Base-by-base conservation (phyloP, 2,888 invertebrate genomes). In the Drosophila paranaensis region DNA sequence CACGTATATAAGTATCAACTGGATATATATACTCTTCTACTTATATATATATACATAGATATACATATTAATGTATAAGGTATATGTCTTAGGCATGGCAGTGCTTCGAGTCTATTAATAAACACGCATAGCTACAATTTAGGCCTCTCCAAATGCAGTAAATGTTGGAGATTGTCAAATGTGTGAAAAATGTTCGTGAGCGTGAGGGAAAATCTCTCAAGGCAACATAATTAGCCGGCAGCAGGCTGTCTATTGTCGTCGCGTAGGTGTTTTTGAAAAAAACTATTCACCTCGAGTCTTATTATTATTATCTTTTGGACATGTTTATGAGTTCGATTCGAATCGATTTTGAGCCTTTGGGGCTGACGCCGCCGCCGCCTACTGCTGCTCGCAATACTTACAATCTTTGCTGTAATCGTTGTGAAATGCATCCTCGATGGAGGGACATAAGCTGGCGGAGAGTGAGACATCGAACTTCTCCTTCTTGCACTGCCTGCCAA, bases 361-460 rank as follows among this genome's bases (percentile, higher is more conserved):
- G 27, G 1, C 33, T 54, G 6, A 13, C 13, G 25, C 30, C 16
- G 3, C 30, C 30, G 14, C 48, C 37, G 54, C 13, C 40, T 57
- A 54, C 58, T 66, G 3, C 33, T 11, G 11, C 33, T 10, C n/a
- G 10, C 10, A 9, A 86, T 91, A 93, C 93, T 93, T 92, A 93
- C 93, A 92, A 85, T 91, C 92, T 81, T 93, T 93, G 81, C 79
- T 91, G 82, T 90, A 93, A 69, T 91, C 91, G 83, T 90, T 91
- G 69, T 91, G 92, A 78, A 92, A 92, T 71, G 91, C 88, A 81
- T 93, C 93, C 63, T 92, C 93, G 53, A 92, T 91, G 67, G 92
- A 89, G 82, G 91, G 91, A 90, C 91, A 91, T 76, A 93, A 87
- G 74, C 88, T 90, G 70, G 81, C 60, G 45, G 87, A 77, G 61